Evolutionary conservation across 2,797 vertebrate genomes (phyloP).

Genomic region (Acanthis flammea): DNA sequence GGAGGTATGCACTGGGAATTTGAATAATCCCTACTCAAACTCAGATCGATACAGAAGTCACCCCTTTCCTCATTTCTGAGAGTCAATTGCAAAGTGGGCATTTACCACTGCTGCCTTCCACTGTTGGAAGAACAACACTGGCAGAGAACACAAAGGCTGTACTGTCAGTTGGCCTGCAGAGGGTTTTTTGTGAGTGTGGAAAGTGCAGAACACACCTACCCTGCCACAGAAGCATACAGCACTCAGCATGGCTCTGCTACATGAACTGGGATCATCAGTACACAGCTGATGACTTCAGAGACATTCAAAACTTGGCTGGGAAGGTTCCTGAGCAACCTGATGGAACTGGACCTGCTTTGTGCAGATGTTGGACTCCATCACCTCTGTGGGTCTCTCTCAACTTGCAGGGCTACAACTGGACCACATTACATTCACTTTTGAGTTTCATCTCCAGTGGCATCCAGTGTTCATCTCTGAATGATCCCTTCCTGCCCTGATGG

Average conservation of each 20-base stretch:
- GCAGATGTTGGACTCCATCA: neutral
- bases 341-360: neutral
- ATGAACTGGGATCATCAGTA: neutral
- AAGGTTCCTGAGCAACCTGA: neutral
- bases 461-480: neutral
- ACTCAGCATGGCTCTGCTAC: neutral
- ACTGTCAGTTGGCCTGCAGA: neutral
- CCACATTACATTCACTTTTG: accelerated
- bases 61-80: neutral
- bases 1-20: neutral
- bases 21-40: neutral
- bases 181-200: neutral
- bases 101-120: neutral
- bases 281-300: accelerated
- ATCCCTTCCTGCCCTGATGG: neutral
- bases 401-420: neutral
- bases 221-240: neutral
- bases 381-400: neutral
- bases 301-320: neutral
- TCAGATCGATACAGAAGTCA: neutral
- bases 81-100: neutral
- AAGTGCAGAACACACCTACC: neutral
- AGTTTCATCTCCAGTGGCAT: neutral
- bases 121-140: neutral
- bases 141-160: neutral